Conservation (phyloP, 2,888 invertebrate species). For the Drosophila falleni region DNA sequence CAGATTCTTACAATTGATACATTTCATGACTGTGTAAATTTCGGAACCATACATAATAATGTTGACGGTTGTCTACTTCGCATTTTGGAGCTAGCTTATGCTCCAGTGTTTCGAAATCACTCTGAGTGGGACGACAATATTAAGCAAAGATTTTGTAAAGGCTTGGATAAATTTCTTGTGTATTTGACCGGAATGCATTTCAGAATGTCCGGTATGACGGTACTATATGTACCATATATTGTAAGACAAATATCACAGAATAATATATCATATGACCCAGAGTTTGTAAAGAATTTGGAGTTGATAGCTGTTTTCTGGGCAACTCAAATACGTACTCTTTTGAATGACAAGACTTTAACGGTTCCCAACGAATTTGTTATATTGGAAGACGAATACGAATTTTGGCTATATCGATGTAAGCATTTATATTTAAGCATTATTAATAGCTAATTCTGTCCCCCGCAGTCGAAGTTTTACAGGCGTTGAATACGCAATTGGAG, state of each 20-base stretch:
- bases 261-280: constrained; percentile 90
- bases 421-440: constrained; percentile 4
- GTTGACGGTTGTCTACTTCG: constrained; percentile 89
- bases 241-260: constrained; percentile 89
- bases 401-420: constrained; percentile 86
- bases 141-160: constrained; percentile 91
- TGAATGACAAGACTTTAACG: constrained; percentile 91
- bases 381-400: constrained; percentile 91
- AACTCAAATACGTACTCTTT: constrained; percentile 92
- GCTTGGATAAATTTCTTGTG: constrained; percentile 91
- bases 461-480: constrained; percentile 90
- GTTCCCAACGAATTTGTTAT: constrained; percentile 88
- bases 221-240: constrained; percentile 93
- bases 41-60: constrained; percentile 89
- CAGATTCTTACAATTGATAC: constrained; percentile 88
- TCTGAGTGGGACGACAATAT: constrained; percentile 94
- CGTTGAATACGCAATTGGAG: constrained; percentile 89
- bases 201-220: constrained; percentile 93
- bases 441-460: background rate
- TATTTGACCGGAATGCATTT: constrained; percentile 93
- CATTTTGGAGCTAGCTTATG: constrained; percentile 88
- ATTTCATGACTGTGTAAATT: constrained; percentile 89
- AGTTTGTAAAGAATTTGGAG: constrained; percentile 93
- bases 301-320: constrained; percentile 94
- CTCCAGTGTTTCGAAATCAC: constrained; percentile 91